These are phyloP conservation scores for Acholoe squamosa DNA, from an alignment of 2,888 invertebrate species.

Conservation along the genomic window DNA sequence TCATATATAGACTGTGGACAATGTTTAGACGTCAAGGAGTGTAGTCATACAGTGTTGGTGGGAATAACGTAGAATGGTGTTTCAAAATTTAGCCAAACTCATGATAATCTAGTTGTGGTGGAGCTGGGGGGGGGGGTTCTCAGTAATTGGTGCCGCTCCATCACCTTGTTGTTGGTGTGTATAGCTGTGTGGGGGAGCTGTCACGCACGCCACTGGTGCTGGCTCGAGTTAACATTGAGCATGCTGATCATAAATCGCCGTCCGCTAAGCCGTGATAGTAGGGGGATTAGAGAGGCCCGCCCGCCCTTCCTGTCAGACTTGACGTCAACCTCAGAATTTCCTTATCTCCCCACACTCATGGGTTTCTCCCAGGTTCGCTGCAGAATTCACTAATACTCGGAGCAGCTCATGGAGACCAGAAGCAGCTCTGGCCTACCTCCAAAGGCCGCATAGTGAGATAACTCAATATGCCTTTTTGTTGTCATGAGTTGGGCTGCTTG, in stretches of 20 bases:
- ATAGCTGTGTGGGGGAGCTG: no score
- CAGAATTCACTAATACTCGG: background rate
- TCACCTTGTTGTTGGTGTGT: no score
- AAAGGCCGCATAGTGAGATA: no score
- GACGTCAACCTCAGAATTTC: slow-evolving; percentile 5
- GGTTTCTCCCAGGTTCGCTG: slow-evolving; percentile 3
- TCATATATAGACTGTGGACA: no score
- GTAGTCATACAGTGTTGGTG: no score
- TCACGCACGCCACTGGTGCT: background rate
- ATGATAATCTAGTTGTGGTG: no score
- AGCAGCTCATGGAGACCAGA: background rate
- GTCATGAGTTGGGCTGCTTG: background rate
- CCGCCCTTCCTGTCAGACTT: slow-evolving; percentile 44
- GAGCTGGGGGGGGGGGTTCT: no score
- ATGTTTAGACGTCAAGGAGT: no score
- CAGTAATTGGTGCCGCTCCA: no score
- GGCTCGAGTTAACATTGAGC: slow-evolving; percentile 8
- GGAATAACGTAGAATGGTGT: no score
- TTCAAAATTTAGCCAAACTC: no score
- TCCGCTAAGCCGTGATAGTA: background rate
- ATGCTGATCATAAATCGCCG: slow-evolving; percentile 14
- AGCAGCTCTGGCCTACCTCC: background rate
- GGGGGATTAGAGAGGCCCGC: slow-evolving; percentile 4
- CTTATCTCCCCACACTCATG: background rate
- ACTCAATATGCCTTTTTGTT: no score